phyloP scores from a whole-genome alignment of 2,113 vertebrate species.

The Hippolais icterina region DNA sequence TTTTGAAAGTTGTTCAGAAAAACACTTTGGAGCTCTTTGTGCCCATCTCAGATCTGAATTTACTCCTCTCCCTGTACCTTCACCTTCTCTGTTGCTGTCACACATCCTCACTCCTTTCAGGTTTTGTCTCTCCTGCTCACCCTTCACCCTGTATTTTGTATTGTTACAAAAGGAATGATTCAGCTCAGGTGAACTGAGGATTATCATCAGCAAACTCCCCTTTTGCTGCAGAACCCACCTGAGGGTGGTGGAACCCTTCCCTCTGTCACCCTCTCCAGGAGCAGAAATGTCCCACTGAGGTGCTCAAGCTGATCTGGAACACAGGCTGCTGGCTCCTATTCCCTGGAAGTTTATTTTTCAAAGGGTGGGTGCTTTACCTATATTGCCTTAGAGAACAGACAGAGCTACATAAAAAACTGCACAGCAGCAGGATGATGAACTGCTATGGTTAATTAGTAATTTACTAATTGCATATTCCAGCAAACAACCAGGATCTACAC shows the following conservation, averaged over 20 bases:
- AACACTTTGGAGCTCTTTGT: background rate
- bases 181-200: background rate
- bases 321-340: background rate
- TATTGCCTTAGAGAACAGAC: background rate
- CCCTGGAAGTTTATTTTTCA: background rate
- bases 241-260: background rate
- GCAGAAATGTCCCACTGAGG: no score
- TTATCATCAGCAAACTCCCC: background rate
- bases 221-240: background rate
- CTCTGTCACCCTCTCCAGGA: background rate
- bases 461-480: background rate
- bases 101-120: background rate
- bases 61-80: background rate
- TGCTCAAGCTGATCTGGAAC: background rate
- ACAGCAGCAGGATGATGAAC: background rate
- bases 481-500: background rate
- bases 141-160: background rate
- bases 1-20: background rate
- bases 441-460: background rate
- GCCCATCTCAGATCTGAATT: background rate
- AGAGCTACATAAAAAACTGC: background rate
- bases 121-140: background rate
- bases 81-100: background rate
- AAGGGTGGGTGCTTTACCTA: background rate
- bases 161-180: background rate